Percentiles rank a stretch among this genome's conserved stretches.
phyloP scores from a whole-genome alignment of 2,888 invertebrate species.

The Lithophane ornitopus region DNA sequence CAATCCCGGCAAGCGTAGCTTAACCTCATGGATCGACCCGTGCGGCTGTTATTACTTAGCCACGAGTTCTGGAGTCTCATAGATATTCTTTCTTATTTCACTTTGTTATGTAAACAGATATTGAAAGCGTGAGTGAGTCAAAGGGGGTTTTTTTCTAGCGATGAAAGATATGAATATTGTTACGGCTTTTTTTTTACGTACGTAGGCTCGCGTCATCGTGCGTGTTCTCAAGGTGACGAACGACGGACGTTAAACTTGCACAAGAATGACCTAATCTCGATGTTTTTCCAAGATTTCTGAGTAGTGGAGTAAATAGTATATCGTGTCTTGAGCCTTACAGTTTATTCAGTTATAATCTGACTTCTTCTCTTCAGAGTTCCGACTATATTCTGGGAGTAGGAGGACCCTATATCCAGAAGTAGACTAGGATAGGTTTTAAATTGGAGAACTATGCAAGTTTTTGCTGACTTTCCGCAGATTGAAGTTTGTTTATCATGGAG shows the following conservation, averaged over 20 bases:
- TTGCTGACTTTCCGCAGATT: not conserved
- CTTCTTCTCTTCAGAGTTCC: no score
- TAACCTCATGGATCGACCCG: no score
- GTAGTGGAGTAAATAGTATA: not conserved
- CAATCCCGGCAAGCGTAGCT: no score
- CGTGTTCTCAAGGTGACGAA: conserved; percentile 48
- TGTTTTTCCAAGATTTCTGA: conserved; percentile 24
- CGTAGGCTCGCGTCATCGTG: conserved; percentile 45
- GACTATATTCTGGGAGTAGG: no score
- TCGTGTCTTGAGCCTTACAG: not conserved
- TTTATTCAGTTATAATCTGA: no score
- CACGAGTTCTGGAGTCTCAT: not conserved
- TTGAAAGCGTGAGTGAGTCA: conserved; percentile 47
- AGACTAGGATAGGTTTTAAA: not conserved
- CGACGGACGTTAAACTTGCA: conserved; percentile 33
- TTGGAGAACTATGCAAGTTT: not conserved
- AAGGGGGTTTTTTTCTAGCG: conserved; percentile 49
- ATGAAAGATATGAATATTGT: conserved; percentile 22
- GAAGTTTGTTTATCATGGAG: not conserved
- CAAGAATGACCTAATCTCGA: conserved; percentile 31
- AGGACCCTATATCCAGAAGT: not conserved
- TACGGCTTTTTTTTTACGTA: conserved; percentile 46
- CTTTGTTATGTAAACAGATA: conserved; percentile 27
- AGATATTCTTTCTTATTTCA: conserved; percentile 1
- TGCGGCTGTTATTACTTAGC: no score